A percentile compares a stretch with the other conserved stretches of the same genome.
These are phyloP conservation scores for Panorpa germanica DNA, from an alignment of 2,888 invertebrate genomes.

Conservation along the genomic window DNA sequence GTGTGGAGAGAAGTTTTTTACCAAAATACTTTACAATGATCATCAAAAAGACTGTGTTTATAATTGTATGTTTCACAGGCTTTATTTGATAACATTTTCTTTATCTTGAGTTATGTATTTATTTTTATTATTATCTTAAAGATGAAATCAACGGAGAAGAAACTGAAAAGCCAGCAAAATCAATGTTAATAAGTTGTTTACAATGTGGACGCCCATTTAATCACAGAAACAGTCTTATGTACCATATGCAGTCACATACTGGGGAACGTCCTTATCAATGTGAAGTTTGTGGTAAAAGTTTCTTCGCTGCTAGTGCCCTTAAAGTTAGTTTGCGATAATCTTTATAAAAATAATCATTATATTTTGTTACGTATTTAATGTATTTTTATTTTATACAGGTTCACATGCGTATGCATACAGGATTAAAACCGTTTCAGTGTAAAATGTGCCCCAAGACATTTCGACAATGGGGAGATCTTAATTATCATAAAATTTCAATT, in stretches of 20 bases:
- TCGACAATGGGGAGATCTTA: constrained; percentile 76
- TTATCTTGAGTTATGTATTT: not conserved
- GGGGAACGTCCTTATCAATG: constrained; percentile 62
- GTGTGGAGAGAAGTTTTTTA: too few species aligned
- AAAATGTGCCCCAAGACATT: constrained; percentile 60
- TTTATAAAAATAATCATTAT: constrained; percentile 7
- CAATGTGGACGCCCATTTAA: constrained; percentile 57
- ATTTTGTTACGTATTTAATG: constrained; percentile 5
- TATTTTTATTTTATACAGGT: constrained; percentile 26
- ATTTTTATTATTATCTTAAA: constrained; percentile 7
- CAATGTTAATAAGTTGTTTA: constrained; percentile 30
- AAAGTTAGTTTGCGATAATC: constrained; percentile 31
- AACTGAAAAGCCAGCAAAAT: constrained; percentile 19
- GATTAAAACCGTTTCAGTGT: constrained; percentile 72
- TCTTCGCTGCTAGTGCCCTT: constrained; percentile 63
- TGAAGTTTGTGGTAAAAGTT: constrained; percentile 61
- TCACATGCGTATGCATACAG: constrained; percentile 63
- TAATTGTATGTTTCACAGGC: constrained; percentile 20
- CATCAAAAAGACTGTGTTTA: too few species aligned
- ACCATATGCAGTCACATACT: constrained; percentile 64
- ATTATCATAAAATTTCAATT: constrained; percentile 67
- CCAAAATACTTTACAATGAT: too few species aligned
- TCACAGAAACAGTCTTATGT: constrained; percentile 67
- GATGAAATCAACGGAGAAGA: constrained; percentile 22
- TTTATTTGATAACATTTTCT: constrained; percentile 22